Evolutionary conservation across 2,797 vertebrate species (phyloP).

Genomic region (Holocentrus rufus): DNA sequence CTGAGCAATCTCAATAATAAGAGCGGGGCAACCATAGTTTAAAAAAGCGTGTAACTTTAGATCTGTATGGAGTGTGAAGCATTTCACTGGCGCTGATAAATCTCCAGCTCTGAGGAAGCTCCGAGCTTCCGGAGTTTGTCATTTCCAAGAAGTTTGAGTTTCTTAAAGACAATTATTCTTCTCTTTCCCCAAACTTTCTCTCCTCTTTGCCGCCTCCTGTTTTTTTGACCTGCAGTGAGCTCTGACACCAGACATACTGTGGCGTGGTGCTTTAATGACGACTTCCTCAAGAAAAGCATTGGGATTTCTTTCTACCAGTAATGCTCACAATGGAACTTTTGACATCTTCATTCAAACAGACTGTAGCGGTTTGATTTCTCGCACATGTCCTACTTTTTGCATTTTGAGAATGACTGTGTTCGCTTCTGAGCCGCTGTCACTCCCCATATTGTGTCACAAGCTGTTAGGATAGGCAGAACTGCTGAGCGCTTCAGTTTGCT

Average conservation of each 20-base stretch:
- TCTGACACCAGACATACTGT: not conserved
- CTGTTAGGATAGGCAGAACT: constrained; percentile 37
- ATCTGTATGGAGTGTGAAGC: constrained; percentile 16
- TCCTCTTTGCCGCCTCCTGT: constrained; percentile 6
- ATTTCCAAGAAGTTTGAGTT: constrained; percentile 22
- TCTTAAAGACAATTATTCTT: constrained; percentile 18
- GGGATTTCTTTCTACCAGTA: constrained; percentile 10
- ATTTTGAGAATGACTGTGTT: constrained; percentile 19
- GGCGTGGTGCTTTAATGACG: not conserved
- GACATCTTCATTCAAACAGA: constrained; percentile 31
- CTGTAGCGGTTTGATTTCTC: constrained; percentile 16
- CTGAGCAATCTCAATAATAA: not conserved
- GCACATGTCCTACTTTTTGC: constrained; percentile 35
- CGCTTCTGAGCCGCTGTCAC: constrained; percentile 42
- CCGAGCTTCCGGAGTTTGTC: constrained; percentile 2
- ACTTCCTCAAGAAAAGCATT: constrained; percentile 37
- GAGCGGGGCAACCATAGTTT: constrained; percentile 9
- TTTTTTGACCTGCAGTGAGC: constrained; percentile 17
- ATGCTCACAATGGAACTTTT: constrained; percentile 23
- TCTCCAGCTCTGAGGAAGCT: constrained; percentile 4
- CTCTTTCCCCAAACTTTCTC: constrained; percentile 16
- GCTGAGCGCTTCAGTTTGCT: constrained; percentile 32
- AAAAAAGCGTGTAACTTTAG: constrained; percentile 21
- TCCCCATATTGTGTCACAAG: constrained; percentile 25
- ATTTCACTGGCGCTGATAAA: constrained; percentile 2